Evolutionary conservation across 2,113 vertebrate species (phyloP).

Genomic region (Ameiurus melas): DNA sequence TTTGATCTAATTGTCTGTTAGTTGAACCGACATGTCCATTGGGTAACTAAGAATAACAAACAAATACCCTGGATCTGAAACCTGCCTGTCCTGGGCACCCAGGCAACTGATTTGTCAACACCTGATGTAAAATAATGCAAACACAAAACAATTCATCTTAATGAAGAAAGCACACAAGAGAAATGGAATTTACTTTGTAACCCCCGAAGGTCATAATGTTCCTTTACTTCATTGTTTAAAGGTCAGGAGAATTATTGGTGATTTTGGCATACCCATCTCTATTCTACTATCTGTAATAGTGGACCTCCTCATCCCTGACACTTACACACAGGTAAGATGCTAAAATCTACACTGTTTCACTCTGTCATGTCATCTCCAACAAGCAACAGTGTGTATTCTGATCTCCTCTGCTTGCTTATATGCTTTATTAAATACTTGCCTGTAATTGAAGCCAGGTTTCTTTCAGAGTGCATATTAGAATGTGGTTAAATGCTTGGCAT

Average conservation of each 20-base stretch:
- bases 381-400: conserved; percentile 23
- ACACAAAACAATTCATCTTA: not conserved
- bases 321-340: conserved; percentile 87
- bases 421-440: conserved; percentile 47
- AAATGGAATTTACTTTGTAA: too few relatives aligned
- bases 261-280: conserved; percentile 98
- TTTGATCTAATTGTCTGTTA: not conserved
- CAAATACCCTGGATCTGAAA: not conserved
- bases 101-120: not conserved
- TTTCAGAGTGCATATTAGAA: conserved; percentile 44
- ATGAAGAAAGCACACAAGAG: not conserved
- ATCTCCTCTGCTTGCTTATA: conserved; percentile 32
- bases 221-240: conserved; percentile 52
- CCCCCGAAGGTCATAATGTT: not conserved
- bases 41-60: not conserved
- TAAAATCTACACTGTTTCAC: not conserved
- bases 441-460: conserved; percentile 53
- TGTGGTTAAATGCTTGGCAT: conserved; percentile 48
- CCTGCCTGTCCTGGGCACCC: not conserved
- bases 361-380: not conserved
- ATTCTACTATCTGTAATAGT: conserved; percentile 91
- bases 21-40: not conserved
- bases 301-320: conserved; percentile 88
- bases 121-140: not conserved
- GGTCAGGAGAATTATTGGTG: conserved; percentile 94